These are phyloP conservation scores for Epinotia nisella DNA, from an alignment of 2,888 invertebrate species.

Conservation along the genomic window DNA sequence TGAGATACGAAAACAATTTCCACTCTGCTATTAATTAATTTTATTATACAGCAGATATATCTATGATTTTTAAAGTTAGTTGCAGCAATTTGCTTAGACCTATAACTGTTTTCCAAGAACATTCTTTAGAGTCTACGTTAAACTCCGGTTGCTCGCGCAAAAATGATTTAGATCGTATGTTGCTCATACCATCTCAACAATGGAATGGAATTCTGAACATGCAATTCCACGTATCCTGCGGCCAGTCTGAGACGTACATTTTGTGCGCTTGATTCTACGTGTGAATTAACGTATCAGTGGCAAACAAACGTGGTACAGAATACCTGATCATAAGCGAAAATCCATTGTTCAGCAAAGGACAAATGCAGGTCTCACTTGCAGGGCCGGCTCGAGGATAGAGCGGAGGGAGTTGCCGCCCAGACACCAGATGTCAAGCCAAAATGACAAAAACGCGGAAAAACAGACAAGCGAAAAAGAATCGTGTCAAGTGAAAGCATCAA, in stretches of 20 bases:
- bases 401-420: no score
- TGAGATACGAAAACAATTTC: no score
- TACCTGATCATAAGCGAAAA: no score
- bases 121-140: background rate
- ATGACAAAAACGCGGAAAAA: no score
- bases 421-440: no score
- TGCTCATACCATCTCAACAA: slow-evolving; percentile 14
- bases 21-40: background rate
- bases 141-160: background rate
- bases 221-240: slow-evolving; percentile 19
- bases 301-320: no score
- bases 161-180: slow-evolving; percentile 11
- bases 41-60: background rate
- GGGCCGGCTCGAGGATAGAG: no score
- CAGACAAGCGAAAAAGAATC: no score
- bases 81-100: no score
- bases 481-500: no score
- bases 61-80: background rate
- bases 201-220: background rate
- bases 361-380: no score
- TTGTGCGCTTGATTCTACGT: background rate
- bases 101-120: background rate
- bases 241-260: background rate
- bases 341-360: no score
- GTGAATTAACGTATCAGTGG: background rate